Conservation (phyloP, 2,888 invertebrate genomes). For the Celastrina argiolus region DNA sequence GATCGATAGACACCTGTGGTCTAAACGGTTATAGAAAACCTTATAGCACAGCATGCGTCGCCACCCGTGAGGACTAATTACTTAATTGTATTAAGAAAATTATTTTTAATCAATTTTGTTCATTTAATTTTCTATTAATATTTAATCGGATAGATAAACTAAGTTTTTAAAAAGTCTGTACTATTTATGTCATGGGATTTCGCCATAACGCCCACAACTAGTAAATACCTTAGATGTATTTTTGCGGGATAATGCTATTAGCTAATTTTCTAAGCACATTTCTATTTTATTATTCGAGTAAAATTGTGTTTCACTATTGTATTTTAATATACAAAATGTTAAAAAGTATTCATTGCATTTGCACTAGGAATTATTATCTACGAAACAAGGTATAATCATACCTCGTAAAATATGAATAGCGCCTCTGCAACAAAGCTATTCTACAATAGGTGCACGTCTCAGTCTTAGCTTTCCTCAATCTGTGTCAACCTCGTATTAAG, state of each 20-base stretch:
- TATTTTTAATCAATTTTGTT: not conserved
- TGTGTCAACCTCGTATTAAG: conserved; percentile 45
- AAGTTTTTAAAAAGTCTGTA: too few species aligned
- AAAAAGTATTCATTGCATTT: not conserved
- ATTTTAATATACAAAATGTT: too few species aligned
- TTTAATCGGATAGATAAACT: too few species aligned
- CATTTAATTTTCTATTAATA: too few species aligned
- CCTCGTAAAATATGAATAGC: not conserved
- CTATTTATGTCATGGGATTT: too few species aligned
- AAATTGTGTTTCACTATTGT: too few species aligned
- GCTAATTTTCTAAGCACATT: too few species aligned
- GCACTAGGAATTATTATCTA: not conserved
- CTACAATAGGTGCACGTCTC: conserved; percentile 24
- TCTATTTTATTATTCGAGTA: too few species aligned
- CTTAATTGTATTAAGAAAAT: not conserved
- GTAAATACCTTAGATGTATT: too few species aligned
- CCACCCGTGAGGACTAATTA: not conserved
- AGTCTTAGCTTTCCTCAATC: conserved; percentile 49
- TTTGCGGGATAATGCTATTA: too few species aligned
- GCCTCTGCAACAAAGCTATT: conserved; percentile 10
- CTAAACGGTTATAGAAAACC: not conserved
- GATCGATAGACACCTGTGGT: not conserved
- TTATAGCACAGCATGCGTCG: not conserved
- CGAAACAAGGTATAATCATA: not conserved
- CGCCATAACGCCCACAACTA: too few species aligned